These are phyloP conservation scores for Perca flavescens DNA, from an alignment of 2,113 vertebrate genomes.

Conservation along the genomic window DNA sequence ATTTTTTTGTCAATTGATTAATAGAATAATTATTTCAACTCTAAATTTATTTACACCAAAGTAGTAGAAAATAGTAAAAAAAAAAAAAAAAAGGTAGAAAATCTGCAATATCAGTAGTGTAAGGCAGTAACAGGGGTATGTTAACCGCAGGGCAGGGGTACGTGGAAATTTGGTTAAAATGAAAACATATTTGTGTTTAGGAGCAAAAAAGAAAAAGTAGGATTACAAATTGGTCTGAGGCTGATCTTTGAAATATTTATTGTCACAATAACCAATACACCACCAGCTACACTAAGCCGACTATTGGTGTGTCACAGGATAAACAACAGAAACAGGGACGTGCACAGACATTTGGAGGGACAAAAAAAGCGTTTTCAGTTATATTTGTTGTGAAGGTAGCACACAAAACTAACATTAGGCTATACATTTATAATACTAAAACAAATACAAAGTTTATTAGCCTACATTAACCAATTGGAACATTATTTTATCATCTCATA, in stretches of 20 bases:
- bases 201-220: background rate
- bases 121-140: background rate
- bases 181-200: background rate
- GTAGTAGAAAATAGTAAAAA: background rate
- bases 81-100: background rate
- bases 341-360: too few species aligned
- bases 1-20: too few species aligned
- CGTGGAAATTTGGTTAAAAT: background rate
- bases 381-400: too few species aligned
- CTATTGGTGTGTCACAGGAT: background rate
- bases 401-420: too few species aligned
- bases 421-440: too few species aligned
- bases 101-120: background rate
- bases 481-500: too few species aligned
- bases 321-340: background rate
- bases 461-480: too few species aligned
- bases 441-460: too few species aligned
- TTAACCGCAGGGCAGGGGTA: background rate
- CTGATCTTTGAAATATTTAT: background rate
- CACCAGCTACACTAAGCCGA: background rate
- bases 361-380: too few species aligned
- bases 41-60: background rate
- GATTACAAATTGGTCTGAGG: background rate
- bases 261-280: background rate
- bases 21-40: background rate